Evolutionary conservation across 2,888 invertebrate species (phyloP), one percentile per base, ranked within the genome.

Genomic region (Tyria jacobaeae): DNA sequence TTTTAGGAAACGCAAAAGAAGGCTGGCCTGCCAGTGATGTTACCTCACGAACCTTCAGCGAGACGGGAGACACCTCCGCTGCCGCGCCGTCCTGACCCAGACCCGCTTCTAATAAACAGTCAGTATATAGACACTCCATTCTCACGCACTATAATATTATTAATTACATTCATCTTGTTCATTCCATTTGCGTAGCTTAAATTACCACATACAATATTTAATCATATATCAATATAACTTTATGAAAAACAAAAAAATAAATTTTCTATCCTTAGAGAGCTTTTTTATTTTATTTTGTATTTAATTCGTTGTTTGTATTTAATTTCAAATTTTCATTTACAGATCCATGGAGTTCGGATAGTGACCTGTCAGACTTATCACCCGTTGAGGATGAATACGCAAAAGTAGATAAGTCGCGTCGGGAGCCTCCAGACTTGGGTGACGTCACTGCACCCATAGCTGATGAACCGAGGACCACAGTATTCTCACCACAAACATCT

Each of bases 331-430:
- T 41, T 0, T 44, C 7, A 14, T 15, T 68, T 74, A 2, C 73
- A 88, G 97, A 97, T 87, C 96, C 96, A 15, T 97, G 97, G 94
- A 95, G 97, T 68, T 97, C 97, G 12, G 98, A 98, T 84, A 97
- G 97, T 57, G 98, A 98, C 86, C 96, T 97, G 51, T 97, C 97
- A 2, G 97, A 98, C 89, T 92, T 96, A 60, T 97, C 97, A 73
- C 97, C 97, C 0, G 96, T 97, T 57, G 97, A 98, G 75, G 95
- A 95, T 72, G 93, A 94, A 68, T 93, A 93, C 71, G 93, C 93
- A 35, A 92, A 92, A 77, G 91, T 93, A 47, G 92, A 92, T 68
- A 93, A 92, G 71, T 86, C 91, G 24, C 85, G 86, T 17, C 89
- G 89, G 47, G 94, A 94, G 70, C 86, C 94, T 24, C 92, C 92